phyloP scores from a whole-genome alignment of 1,140 invertebrate genomes.

The Zaprionus davidi region DNA sequence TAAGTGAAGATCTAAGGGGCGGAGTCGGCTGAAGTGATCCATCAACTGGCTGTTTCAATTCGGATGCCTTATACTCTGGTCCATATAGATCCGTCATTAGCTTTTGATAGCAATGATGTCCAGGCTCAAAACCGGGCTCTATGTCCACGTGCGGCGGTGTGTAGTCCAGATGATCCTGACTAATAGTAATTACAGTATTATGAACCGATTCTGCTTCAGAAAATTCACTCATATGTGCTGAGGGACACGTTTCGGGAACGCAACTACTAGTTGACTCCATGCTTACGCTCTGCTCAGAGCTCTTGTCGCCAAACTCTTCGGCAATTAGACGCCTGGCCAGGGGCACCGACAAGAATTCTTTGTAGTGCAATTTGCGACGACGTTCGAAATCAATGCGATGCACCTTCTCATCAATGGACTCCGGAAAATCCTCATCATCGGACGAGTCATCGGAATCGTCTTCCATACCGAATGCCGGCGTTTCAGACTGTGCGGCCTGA shows the following conservation, averaged over 20 bases:
- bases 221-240: neutral
- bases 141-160: neutral
- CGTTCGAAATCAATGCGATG: conserved; percentile 61
- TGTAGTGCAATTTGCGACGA: conserved; percentile 65
- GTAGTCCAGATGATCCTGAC: neutral
- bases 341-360: conserved; percentile 56
- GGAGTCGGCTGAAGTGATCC: neutral
- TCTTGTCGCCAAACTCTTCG: conserved; percentile 48
- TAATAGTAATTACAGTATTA: rapidly evolving
- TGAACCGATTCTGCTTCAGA: neutral
- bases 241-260: neutral
- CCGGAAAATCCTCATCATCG: conserved; percentile 64
- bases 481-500: conserved; percentile 42
- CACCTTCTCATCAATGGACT: conserved; percentile 60
- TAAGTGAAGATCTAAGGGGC: no score
- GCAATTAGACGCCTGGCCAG: conserved; percentile 60
- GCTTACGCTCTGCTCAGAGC: conserved; percentile 5
- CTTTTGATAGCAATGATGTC: conserved; percentile 60
- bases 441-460: conserved; percentile 66
- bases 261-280: neutral
- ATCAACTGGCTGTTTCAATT: neutral
- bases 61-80: neutral
- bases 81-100: conserved; percentile 27
- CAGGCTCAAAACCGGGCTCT: conserved; percentile 45
- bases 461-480: conserved; percentile 64